Evolutionary conservation across 1,140 invertebrate genomes (phyloP), one percentile per base, ranked within the genome.

Genomic region (Sitobion miscanthi): DNA sequence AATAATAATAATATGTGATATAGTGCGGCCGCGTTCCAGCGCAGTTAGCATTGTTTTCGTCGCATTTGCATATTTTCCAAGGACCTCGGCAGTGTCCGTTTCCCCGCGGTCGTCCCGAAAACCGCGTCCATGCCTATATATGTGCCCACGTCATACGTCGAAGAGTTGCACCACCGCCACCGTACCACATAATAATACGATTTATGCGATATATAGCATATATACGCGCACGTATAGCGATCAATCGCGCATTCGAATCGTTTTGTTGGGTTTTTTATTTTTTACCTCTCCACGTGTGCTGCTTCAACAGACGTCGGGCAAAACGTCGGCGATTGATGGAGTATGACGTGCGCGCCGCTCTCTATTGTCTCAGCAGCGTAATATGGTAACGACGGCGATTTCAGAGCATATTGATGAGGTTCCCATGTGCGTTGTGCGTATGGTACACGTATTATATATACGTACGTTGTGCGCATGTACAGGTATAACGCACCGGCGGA

Each of bases 391-490:
- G 35, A 89, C 52, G 20, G 21, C 35, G 35, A 49, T 89, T 38
- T 57, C 88, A 57, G 88, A 89, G n/a, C 88, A 89, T 57, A 89
- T 89, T 89, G 88, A 89, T 89, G 88, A 57, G 88, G 49, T 89
- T 57, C 49, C 49, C 88, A 89, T 49, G 25, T 87, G 45, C 23
- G 20, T 30, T 23, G 35, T 3, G 14, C 52, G 20, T 54, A 6
- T 42, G 2, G 42, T 42, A 42, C 42, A 4, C 42, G 14, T 14
- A 49, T 49, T 49, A 14, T 49, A 14, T 49, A 49, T 85, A 83
- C 21, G 4, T 69, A 35, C 35, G 35, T 42, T 35, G 14, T 6
- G 69, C 35, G 14, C 17, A 1, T 83, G 1, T 25, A 42, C 23
- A 38, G 21, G 42, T 47, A 86, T 25, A 45, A 47, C 4, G 42